Evolutionary conservation across 2,113 vertebrate genomes (phyloP).

Genomic region (Falcunculus frontatus): DNA sequence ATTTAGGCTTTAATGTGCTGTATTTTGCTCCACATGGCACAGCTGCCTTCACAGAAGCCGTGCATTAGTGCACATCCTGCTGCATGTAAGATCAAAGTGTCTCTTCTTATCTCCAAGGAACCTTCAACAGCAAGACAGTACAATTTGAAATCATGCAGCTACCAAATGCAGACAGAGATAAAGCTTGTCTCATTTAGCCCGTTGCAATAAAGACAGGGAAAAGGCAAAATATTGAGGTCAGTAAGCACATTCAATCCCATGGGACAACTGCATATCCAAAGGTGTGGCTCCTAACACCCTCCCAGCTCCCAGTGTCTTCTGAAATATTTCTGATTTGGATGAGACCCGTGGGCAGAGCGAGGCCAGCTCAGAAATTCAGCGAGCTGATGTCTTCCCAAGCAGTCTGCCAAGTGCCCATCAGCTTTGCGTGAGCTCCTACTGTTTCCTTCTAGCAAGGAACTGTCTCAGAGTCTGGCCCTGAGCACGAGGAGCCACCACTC

Average conservation of each 20-base stretch:
- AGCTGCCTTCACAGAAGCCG: constrained; percentile 35
- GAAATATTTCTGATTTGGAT: background rate
- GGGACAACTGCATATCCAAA: background rate
- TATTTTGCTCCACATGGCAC: background rate
- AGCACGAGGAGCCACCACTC: constrained; percentile 72
- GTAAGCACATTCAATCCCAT: constrained; percentile 6
- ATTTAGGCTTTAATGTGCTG: constrained; percentile 64
- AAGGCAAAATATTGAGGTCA: background rate
- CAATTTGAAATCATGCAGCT: constrained; percentile 38
- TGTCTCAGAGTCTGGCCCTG: constrained; percentile 74
- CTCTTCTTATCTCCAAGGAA: constrained; percentile 41
- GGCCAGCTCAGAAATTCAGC: background rate
- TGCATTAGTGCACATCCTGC: background rate
- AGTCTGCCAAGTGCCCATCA: background rate
- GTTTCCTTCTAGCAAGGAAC: constrained; percentile 62
- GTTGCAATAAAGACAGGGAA: constrained; percentile 34
- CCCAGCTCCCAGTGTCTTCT: background rate
- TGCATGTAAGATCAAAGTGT: constrained; percentile 3
- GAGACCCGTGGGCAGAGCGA: background rate
- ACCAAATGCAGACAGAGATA: constrained; percentile 49
- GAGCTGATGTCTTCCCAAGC: background rate
- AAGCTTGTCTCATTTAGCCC: constrained; percentile 49
- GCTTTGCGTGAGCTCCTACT: background rate
- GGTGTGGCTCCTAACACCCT: background rate
- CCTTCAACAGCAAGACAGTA: constrained; percentile 48